Percentiles rank a stretch among this genome's conserved stretches.
phyloP scores from a whole-genome alignment of 2,797 vertebrate genomes.

The Buphagus erythrorhynchus region DNA sequence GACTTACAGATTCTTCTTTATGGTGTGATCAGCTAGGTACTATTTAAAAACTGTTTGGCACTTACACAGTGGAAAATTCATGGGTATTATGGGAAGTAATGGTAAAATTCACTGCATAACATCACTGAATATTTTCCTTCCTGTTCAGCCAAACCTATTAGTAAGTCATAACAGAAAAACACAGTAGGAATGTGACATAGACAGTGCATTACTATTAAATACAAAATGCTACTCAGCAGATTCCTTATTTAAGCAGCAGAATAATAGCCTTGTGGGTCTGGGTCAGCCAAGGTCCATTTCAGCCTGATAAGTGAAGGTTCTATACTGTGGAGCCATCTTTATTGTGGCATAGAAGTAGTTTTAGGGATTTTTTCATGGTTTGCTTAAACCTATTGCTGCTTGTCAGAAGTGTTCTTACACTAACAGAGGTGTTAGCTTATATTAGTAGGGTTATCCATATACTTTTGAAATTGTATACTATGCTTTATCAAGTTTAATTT shows the following conservation, averaged over 20 bases:
- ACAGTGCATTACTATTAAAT: background rate
- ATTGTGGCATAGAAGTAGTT: background rate
- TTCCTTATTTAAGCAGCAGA: background rate
- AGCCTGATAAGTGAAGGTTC: background rate
- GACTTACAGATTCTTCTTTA: background rate
- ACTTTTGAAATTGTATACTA: background rate
- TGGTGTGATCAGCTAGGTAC: background rate
- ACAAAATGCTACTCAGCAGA: slow-evolving; percentile 26
- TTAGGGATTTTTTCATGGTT: background rate
- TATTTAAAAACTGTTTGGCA: background rate
- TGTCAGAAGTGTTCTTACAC: background rate
- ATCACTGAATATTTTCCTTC: slow-evolving; percentile 43
- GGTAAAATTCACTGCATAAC: slow-evolving; percentile 16
- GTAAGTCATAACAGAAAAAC: slow-evolving; percentile 29
- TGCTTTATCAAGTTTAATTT: background rate
- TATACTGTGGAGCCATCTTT: background rate
- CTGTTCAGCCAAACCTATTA: slow-evolving; percentile 40
- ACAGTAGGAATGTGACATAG: background rate
- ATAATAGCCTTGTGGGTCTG: background rate
- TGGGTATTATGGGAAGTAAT: background rate
- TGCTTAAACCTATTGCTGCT: background rate
- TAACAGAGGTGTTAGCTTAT: background rate
- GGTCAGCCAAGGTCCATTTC: background rate
- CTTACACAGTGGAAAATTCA: slow-evolving; percentile 11
- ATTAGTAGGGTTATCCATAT: background rate